A percentile compares a stretch with the other conserved stretches of the same genome.
Conservation (phyloP, 2,113 vertebrate species). For the Syrmaticus mikado region DNA sequence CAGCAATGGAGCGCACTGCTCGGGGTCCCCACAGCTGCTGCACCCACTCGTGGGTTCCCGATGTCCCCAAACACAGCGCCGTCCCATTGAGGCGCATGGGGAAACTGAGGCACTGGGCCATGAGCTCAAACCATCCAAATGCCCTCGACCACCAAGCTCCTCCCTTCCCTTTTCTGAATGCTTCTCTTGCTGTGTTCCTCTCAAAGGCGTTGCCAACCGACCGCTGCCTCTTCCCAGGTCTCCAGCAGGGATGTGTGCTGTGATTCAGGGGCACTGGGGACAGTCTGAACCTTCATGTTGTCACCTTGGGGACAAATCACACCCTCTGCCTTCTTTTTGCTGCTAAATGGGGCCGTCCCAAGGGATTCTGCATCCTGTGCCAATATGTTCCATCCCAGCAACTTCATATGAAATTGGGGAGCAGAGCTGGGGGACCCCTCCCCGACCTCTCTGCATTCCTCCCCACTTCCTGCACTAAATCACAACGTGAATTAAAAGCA, state of each 20-base stretch:
- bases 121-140: not conserved
- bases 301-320: not conserved
- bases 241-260: not conserved
- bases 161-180: accelerated
- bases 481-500: not conserved
- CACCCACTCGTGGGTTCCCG: not conserved
- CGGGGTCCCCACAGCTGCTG: not conserved
- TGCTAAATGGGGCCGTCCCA: not conserved
- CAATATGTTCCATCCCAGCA: not conserved
- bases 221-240: not conserved
- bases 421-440: no score
- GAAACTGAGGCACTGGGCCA: not conserved
- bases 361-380: not conserved
- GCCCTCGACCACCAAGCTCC: not conserved
- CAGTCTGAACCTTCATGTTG: not conserved
- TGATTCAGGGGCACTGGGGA: not conserved
- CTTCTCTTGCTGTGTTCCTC: accelerated
- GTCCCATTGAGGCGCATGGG: accelerated
- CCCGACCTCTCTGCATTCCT: not conserved
- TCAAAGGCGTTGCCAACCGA: not conserved
- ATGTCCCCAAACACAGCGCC: accelerated
- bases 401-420: no score
- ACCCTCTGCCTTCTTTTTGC: not conserved
- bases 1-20: not conserved
- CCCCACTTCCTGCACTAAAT: not conserved